These are phyloP conservation scores for Melanostigma gelatinosum DNA, from an alignment of 2,113 vertebrate species.

Conservation along the genomic window DNA sequence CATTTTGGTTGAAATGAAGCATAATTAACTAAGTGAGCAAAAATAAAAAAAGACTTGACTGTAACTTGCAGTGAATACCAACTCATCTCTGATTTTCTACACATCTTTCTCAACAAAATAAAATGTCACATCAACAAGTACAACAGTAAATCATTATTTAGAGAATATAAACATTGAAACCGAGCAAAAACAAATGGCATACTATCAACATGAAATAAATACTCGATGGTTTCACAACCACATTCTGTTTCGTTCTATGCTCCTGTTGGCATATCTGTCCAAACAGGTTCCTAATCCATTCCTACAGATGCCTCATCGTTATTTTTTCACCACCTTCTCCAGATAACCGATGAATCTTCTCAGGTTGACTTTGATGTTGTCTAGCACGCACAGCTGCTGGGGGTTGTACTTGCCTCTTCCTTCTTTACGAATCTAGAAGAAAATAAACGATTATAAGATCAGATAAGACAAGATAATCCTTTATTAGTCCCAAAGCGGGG, in stretches of 20 bases:
- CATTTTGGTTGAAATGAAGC: conserved; percentile 6
- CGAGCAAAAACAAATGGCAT: conserved; percentile 11
- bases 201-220: conserved; percentile 60
- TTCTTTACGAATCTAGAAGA: conserved; percentile 91
- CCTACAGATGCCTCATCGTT: background rate
- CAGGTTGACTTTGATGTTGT: conserved; percentile 95
- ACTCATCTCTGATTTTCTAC: background rate
- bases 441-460: background rate
- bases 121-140: conserved; percentile 29
- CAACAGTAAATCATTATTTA: conserved; percentile 49
- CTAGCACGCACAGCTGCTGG: conserved; percentile 93
- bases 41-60: conserved; percentile 12
- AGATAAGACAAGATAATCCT: too few species aligned
- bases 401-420: conserved; percentile 87
- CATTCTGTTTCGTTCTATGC: background rate
- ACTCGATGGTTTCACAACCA: conserved; percentile 49
- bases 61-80: conserved; percentile 19
- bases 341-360: conserved; percentile 95
- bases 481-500: too few species aligned
- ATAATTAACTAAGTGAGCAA: background rate
- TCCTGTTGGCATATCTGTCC: conserved; percentile 29
- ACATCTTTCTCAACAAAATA: conserved; percentile 21
- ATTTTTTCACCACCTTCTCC: conserved; percentile 86
- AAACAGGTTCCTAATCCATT: conserved; percentile 2
- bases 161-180: conserved; percentile 52